Evolutionary conservation across 1,140 invertebrate genomes (phyloP).

Genomic region (Cecropterus lyciades): DNA sequence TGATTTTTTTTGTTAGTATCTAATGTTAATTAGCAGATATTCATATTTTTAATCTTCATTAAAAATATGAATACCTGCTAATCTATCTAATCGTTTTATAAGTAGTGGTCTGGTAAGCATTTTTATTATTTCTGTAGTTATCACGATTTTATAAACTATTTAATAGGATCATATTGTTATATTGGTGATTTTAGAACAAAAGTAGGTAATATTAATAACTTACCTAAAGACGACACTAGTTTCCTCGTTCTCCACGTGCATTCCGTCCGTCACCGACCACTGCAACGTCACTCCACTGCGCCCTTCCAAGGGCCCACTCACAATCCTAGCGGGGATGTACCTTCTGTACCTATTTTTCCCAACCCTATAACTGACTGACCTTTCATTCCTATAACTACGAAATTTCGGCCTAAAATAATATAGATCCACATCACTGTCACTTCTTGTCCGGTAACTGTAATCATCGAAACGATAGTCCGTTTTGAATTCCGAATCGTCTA

Average conservation of each 20-base stretch:
- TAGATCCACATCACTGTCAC: constrained; percentile 50
- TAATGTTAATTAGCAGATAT: too few relatives aligned
- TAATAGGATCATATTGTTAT: too few relatives aligned
- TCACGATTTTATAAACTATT: too few relatives aligned
- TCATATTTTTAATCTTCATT: too few relatives aligned
- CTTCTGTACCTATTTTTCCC: constrained; percentile 53
- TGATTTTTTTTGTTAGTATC: too few relatives aligned
- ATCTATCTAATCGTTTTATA: too few relatives aligned
- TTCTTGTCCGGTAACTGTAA: constrained; percentile 54
- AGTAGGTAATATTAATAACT: constrained; percentile 35
- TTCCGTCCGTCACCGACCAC: constrained; percentile 65
- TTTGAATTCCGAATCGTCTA: constrained; percentile 39
- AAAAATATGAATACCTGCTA: too few relatives aligned
- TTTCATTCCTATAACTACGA: constrained; percentile 51
- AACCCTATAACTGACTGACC: constrained; percentile 52
- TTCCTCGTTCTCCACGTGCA: constrained; percentile 60
- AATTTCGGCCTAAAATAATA: constrained; percentile 71
- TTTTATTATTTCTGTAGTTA: too few relatives aligned
- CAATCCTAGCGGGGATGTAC: constrained; percentile 62
- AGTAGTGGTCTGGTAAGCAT: too few relatives aligned
- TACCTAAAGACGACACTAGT: constrained; percentile 80
- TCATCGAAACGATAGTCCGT: constrained; percentile 31
- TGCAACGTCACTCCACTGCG: constrained; percentile 58
- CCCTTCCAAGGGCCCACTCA: constrained; percentile 60
- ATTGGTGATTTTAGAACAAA: too few relatives aligned